Evolutionary conservation across 2,888 invertebrate genomes (phyloP).

Genomic region (Rhagium mordax): DNA sequence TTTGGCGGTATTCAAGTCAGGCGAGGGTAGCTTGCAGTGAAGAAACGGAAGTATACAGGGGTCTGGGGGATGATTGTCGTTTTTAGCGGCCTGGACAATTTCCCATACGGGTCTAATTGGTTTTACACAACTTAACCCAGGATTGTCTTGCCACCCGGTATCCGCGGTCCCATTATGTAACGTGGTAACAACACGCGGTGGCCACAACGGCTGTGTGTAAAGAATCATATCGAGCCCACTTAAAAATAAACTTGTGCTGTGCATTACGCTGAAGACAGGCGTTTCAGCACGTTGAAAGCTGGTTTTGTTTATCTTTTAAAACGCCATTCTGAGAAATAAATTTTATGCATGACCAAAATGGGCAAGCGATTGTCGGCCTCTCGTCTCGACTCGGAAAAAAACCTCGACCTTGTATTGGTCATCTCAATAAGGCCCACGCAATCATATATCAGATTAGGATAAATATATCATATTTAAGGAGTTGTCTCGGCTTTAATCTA

Average conservation of each 20-base stretch:
- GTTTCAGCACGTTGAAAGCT: conserved; percentile 3
- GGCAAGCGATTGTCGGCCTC: not conserved
- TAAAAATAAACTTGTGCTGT: not conserved
- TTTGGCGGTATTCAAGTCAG: no score
- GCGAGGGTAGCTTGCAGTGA: no score
- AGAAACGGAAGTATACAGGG: no score
- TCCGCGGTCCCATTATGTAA: no score
- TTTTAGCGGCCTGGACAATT: no score
- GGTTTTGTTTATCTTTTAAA: conserved; percentile 15
- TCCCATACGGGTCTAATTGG: no score
- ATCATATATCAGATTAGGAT: conserved; percentile 22
- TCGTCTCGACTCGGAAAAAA: conserved; percentile 4
- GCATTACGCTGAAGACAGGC: not conserved
- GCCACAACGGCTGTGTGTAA: not conserved
- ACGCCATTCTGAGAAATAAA: conserved; percentile 12
- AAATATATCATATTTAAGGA: conserved; percentile 7
- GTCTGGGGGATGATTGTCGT: no score
- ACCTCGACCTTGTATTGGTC: conserved; percentile 32
- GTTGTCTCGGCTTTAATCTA: not conserved
- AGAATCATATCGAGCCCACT: not conserved
- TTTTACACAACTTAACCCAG: no score
- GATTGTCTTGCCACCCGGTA: no score
- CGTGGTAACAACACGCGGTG: no score
- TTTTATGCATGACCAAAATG: conserved; percentile 8
- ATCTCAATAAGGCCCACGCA: conserved; percentile 33